phyloP scores from a whole-genome alignment of 2,797 vertebrate species.

The Eupleurogrammus muticus region DNA sequence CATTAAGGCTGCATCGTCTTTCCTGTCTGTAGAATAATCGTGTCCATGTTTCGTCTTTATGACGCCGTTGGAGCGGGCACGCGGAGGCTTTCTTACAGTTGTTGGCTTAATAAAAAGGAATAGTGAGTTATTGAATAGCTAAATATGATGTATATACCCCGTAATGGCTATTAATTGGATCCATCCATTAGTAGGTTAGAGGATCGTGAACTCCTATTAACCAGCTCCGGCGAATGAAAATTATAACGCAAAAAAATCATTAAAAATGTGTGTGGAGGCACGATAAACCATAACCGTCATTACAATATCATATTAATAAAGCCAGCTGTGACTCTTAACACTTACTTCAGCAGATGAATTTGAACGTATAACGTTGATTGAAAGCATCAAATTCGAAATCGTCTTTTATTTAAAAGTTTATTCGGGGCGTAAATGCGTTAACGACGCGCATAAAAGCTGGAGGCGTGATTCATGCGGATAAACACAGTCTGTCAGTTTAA shows the following conservation, averaged over 20 bases:
- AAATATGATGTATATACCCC: not conserved
- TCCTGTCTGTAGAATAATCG: not conserved
- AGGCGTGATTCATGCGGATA: not conserved
- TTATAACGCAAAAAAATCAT: not conserved
- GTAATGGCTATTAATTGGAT: too few relatives aligned
- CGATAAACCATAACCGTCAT: not conserved
- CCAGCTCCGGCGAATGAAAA: not conserved
- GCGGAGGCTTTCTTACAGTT: not conserved
- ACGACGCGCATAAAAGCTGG: not conserved
- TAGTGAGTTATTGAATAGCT: not conserved
- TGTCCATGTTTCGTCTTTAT: not conserved
- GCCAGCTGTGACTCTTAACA: slow-evolving; percentile 3
- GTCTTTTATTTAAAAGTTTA: not conserved
- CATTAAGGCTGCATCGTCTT: not conserved
- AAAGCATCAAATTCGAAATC: not conserved
- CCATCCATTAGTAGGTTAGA: too few relatives aligned
- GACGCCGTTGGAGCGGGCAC: not conserved
- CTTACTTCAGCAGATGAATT: not conserved
- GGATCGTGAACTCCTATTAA: not conserved
- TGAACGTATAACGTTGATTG: not conserved
- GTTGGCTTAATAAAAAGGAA: not conserved
- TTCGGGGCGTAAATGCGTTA: slow-evolving; percentile 1
- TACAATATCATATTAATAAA: not conserved
- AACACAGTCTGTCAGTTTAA: slow-evolving; percentile 2
- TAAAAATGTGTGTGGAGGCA: not conserved